Percentiles rank a stretch among this genome's conserved stretches.
phyloP scores from a whole-genome alignment of 1,140 invertebrate species.

The Drusus annulatus region DNA sequence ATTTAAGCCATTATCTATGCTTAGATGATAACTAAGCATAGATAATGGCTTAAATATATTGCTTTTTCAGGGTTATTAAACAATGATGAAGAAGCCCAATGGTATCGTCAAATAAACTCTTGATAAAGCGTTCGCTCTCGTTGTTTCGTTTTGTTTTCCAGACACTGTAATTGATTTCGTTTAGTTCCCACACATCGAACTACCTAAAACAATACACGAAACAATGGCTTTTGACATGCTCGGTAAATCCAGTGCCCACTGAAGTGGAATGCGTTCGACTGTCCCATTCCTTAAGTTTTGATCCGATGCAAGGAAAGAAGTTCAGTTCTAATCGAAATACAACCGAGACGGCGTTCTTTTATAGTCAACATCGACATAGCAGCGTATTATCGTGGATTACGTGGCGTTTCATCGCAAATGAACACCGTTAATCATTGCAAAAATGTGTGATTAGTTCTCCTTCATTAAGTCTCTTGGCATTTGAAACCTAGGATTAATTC shows the following conservation, averaged over 20 bases:
- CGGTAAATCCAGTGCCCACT: background rate
- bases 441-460: too few relatives aligned
- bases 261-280: background rate
- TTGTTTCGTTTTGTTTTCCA: background rate
- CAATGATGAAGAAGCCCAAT: too few relatives aligned
- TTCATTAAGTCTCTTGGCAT: too few relatives aligned
- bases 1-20: too few relatives aligned
- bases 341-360: constrained; percentile 13
- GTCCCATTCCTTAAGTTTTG: background rate
- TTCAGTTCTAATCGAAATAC: constrained; percentile 13
- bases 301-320: constrained; percentile 2
- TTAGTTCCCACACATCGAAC: constrained; percentile 23
- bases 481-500: background rate
- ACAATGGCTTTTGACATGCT: constrained; percentile 35
- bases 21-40: too few relatives aligned
- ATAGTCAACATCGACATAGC: background rate
- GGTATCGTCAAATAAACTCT: too few relatives aligned
- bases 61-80: too few relatives aligned
- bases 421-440: too few relatives aligned
- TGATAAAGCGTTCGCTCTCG: too few relatives aligned
- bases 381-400: too few relatives aligned
- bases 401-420: too few relatives aligned
- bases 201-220: constrained; percentile 10
- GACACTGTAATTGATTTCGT: constrained; percentile 23
- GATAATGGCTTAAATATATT: too few relatives aligned